Base-by-base conservation (phyloP, 2,113 vertebrate species). In the Amazona guildingii region DNA sequence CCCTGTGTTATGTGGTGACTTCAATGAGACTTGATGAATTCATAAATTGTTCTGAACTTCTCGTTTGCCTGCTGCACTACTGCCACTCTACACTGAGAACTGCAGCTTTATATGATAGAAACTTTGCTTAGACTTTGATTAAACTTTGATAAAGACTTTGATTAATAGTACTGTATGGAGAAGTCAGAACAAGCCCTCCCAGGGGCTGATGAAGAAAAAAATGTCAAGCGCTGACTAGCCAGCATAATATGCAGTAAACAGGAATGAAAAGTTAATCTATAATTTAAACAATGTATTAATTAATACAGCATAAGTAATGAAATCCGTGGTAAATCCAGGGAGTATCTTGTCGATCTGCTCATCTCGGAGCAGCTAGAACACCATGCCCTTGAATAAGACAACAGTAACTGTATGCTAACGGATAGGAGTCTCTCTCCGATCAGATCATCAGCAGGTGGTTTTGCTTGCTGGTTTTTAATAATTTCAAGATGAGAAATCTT, bases 121-220 rank as follows among this genome's bases (percentile, higher is more conserved):
- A 77, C 75, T 96, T 91, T 89, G 78, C 85, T 89, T 89, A 94
- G 81, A 79, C 77, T 94, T 96, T 87, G 83, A 94, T 95, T 90
- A 94, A 97, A 91, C 51, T 96, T 94, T 92, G 89, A 94, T 96
- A 76, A 52, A 85, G 52, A 91, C 66, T 96, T 95, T 84, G 93
- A 94, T 92, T 95, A 85, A 89, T 52, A 76, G 39, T 28, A 82
- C 52, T 85, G 63, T 87, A 92, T 41, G 21, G 62, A 95, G 67
- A 91, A 95, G 57, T 59, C 66, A 92, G 81, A 91, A 89, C 52
- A 76, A 95, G 49, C 17, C 33, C 69, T 52, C 39, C 52, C 44
- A 94, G 57, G 57, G 57, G 37, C 35, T 82, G 48, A 90, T 52
- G n/a, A 81, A 63, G 43, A 64, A 93, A 92, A 94, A 93, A 86